Base-by-base conservation (phyloP, 2,797 vertebrate species). In the Rhabdomys pumilio region DNA sequence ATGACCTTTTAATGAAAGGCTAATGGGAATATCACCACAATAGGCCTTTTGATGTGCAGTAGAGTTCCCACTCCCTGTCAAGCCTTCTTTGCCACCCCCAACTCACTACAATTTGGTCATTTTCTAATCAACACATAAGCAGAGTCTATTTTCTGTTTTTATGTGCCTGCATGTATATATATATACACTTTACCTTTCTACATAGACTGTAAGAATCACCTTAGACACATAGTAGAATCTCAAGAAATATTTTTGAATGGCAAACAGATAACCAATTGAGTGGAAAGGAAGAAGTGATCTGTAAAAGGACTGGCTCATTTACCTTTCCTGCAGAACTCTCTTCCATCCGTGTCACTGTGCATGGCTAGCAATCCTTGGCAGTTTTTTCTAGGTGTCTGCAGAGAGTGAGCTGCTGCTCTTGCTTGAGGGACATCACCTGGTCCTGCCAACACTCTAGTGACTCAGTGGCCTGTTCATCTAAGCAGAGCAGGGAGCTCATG, bases 121-220 rank as follows among this genome's bases (percentile, higher is more conserved):
- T 90, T 34, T 92, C 69, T 91, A 50, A 95, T 83, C 79, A 90
- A 83, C 84, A 84, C 31, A 44, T 85, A 95, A 77, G 93, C 44
- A 89, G 93, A 86, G 90, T 91, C 73, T 96, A 31, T 81, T 84
- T 95, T 94, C 59, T 83, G 44, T 90, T 90, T 73, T 96, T 93
- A 93, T 69, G 81, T 90, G 50, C 38, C 11, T 87, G 65, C 67
- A 44, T 76, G 24, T 31, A 67, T 67, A 76, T n/a, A 67, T 24
- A 6, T 67, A 76, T 73, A 26, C 63, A 57, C n/a, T 79, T 95
- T 94, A 89, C 90, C n/a, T 61, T 76, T 72, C 38, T 65, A 59
- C 76, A 55, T 20, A 95, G 86, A 89, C 24, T 91, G n/a, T 29
- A 83, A 87, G 80, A 84, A 53, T 90, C 47, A 88, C 50, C 5